Conservation (phyloP, 2,888 invertebrate species). For the Elegia similella region DNA sequence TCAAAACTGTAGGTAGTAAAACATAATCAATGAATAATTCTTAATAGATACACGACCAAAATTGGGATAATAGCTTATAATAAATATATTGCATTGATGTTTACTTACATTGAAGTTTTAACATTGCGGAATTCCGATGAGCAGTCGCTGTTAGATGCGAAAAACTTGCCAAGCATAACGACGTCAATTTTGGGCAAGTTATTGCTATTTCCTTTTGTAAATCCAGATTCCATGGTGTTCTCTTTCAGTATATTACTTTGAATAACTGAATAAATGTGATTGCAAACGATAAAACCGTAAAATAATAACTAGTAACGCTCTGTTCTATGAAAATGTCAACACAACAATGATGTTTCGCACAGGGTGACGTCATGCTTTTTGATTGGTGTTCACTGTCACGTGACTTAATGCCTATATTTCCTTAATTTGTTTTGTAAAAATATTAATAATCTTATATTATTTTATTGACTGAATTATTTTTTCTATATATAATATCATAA, state of each 20-base stretch:
- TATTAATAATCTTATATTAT: constrained; percentile 14
- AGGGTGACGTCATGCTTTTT: constrained; percentile 15
- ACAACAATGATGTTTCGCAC: constrained; percentile 17
- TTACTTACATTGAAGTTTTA: constrained; percentile 29
- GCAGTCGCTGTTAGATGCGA: constrained; percentile 26
- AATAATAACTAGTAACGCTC: neutral
- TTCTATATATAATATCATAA: too few species aligned
- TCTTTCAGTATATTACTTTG: too few species aligned
- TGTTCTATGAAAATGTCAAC: constrained; percentile 17
- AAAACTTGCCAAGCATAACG: constrained; percentile 26
- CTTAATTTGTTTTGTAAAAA: constrained; percentile 11
- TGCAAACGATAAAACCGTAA: neutral
- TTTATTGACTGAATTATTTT: constrained; percentile 7
- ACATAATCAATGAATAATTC: too few species aligned
- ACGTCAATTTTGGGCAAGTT: constrained; percentile 26
- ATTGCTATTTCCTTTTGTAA: constrained; percentile 23
- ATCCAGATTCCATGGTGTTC: constrained; percentile 23
- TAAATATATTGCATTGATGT: neutral
- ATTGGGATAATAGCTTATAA: too few species aligned
- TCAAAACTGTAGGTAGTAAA: too few species aligned
- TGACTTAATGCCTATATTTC: neutral
- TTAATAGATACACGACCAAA: too few species aligned
- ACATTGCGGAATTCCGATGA: constrained; percentile 28
- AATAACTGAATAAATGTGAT: too few species aligned
- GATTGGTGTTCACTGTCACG: constrained; percentile 10